A percentile compares a stretch with the other conserved stretches of the same genome.
Evolutionary conservation across 2,888 invertebrate genomes (phyloP).

Genomic region (Notocelia uddmanniana): DNA sequence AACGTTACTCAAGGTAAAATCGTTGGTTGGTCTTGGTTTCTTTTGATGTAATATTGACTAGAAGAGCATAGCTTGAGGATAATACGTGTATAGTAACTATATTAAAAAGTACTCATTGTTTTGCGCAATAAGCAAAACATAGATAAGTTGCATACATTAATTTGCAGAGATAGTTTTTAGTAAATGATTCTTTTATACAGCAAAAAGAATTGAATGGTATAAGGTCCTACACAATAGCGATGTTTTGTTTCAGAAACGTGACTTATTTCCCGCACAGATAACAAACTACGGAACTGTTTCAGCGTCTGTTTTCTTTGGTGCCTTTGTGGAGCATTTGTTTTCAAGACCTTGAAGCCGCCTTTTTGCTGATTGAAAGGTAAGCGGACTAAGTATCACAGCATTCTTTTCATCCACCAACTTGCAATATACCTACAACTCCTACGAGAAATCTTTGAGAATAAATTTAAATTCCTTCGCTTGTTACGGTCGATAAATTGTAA

Average conservation of each 20-base stretch:
- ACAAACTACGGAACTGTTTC: constrained; percentile 38
- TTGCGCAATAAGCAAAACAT: neutral
- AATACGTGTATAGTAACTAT: neutral
- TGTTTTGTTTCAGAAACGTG: constrained; percentile 12
- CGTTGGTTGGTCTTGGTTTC: neutral
- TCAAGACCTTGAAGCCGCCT: constrained; percentile 36
- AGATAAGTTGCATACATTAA: neutral
- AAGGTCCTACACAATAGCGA: constrained; percentile 21
- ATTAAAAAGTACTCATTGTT: neutral
- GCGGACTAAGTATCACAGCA: constrained; percentile 29
- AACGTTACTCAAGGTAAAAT: neutral
- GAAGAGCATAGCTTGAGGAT: neutral
- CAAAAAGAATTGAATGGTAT: neutral
- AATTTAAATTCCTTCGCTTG: constrained; percentile 12
- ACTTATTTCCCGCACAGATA: constrained; percentile 34
- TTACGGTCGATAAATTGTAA: constrained; percentile 16
- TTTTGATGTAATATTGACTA: neutral
- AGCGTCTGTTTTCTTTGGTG: constrained; percentile 30
- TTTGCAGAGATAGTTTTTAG: neutral
- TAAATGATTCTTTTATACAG: constrained; percentile 2
- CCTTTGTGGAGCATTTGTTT: constrained; percentile 36
- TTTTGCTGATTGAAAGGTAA: constrained; percentile 40
- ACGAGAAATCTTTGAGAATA: constrained; percentile 15
- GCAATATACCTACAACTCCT: neutral
- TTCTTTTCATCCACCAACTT: neutral